phyloP scores from a whole-genome alignment of 2,888 invertebrate species.

The Lasioglossum oenotherae region DNA sequence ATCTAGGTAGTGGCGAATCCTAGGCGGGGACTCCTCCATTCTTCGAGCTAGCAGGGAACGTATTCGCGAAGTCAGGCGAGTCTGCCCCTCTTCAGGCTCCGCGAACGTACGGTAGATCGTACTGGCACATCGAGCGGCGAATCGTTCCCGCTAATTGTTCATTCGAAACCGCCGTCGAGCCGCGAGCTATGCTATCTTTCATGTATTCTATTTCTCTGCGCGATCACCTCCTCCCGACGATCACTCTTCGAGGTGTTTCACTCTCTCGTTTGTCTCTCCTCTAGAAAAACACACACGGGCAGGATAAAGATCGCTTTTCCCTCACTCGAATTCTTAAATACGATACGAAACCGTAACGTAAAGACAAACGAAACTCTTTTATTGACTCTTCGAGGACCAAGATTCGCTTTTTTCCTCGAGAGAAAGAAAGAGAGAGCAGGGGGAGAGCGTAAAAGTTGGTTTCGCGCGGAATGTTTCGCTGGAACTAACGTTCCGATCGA shows the following conservation, averaged over 20 bases:
- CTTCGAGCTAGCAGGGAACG: slow-evolving; percentile 55
- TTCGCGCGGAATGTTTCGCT: neutral
- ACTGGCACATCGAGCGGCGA: slow-evolving; percentile 32
- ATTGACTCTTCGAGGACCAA: neutral
- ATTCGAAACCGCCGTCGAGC: slow-evolving; percentile 20
- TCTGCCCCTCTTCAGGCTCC: slow-evolving; percentile 71
- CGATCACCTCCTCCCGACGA: neutral
- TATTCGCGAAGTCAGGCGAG: slow-evolving; percentile 60
- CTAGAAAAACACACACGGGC: slow-evolving; percentile 14
- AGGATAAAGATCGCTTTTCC: neutral
- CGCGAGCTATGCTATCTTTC: neutral
- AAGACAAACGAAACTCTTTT: neutral
- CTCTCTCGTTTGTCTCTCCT: neutral
- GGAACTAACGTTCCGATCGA: neutral
- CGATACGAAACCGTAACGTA: too few species aligned
- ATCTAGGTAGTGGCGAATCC: slow-evolving; percentile 82
- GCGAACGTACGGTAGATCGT: slow-evolving; percentile 24
- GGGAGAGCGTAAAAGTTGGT: neutral
- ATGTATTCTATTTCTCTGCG: slow-evolving; percentile 3
- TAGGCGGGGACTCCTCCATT: slow-evolving; percentile 82
- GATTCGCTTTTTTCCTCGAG: neutral
- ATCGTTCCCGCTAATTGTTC: slow-evolving; percentile 39
- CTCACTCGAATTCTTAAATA: neutral
- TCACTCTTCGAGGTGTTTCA: slow-evolving; percentile 14
- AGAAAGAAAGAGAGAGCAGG: too few species aligned